Evolutionary conservation across 2,888 invertebrate genomes (phyloP).

Genomic region (Mythimna impura): DNA sequence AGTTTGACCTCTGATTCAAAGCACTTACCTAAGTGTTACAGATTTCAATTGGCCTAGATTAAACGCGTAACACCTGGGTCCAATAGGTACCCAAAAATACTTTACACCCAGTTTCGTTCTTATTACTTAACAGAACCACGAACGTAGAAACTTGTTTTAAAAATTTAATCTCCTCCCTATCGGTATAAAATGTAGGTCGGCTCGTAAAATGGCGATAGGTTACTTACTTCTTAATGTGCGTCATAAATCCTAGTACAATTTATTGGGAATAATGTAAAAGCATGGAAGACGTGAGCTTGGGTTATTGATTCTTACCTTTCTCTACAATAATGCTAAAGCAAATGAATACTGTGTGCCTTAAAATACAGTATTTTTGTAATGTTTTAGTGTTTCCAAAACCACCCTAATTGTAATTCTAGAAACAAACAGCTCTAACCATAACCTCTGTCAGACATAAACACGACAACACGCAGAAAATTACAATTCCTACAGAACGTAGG

Average conservation of each 20-base stretch:
- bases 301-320: slow-evolving; percentile 37
- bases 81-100: slow-evolving; percentile 38
- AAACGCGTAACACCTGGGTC: slow-evolving; percentile 42
- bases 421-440: slow-evolving; percentile 27
- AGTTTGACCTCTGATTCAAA: slow-evolving; percentile 17
- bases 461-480: slow-evolving; percentile 78
- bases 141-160: slow-evolving; percentile 38
- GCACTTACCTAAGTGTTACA: slow-evolving; percentile 23
- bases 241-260: slow-evolving; percentile 52
- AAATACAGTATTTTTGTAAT: background rate
- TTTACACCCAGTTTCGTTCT: slow-evolving; percentile 30
- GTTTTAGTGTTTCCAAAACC: background rate
- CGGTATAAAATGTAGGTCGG: slow-evolving; percentile 41
- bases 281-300: slow-evolving; percentile 19
- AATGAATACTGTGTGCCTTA: background rate
- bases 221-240: slow-evolving; percentile 47
- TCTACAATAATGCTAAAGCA: slow-evolving; percentile 8
- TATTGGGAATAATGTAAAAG: slow-evolving; percentile 50
- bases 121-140: slow-evolving; percentile 33
- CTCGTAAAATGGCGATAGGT: slow-evolving; percentile 52
- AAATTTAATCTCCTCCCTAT: slow-evolving; percentile 41
- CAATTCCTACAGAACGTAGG: slow-evolving; percentile 81
- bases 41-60: slow-evolving; percentile 49
- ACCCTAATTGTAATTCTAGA: slow-evolving; percentile 9
- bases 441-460: slow-evolving; percentile 47